Conservation (phyloP, 2,888 invertebrate genomes). For the Digitonthophagus gazella region DNA sequence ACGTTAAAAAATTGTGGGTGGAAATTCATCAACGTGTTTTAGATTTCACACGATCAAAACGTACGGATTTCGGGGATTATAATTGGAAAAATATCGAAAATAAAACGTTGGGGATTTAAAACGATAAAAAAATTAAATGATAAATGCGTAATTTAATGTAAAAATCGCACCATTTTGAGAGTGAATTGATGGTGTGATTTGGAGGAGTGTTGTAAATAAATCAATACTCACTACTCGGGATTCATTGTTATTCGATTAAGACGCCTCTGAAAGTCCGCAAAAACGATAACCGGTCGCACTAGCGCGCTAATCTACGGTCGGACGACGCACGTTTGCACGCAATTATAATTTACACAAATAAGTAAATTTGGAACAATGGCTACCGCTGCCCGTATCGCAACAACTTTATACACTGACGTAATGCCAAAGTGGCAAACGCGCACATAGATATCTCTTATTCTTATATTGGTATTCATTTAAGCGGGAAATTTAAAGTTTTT, state of each 20-base stretch:
- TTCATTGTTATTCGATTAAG: conserved; percentile 56
- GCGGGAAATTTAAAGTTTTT: conserved; percentile 39
- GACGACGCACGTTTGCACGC: conserved; percentile 31
- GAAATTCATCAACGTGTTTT: conserved; percentile 26
- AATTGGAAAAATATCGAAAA: background rate
- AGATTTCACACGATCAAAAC: background rate
- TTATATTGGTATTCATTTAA: conserved; percentile 19
- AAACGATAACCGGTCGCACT: conserved; percentile 19
- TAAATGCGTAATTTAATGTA: conserved; percentile 43
- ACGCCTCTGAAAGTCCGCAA: conserved; percentile 20
- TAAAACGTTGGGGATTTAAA: conserved; percentile 5
- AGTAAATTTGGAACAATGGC: conserved; percentile 49
- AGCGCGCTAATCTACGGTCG: conserved; percentile 21
- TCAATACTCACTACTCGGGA: conserved; percentile 79
- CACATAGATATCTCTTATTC: conserved; percentile 31
- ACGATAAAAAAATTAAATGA: background rate
- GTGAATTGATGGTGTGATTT: conserved; percentile 22
- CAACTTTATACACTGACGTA: conserved; percentile 43
- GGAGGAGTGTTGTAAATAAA: conserved; percentile 42
- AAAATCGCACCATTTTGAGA: conserved; percentile 41
- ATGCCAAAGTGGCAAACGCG: conserved; percentile 46
- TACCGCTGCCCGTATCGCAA: conserved; percentile 41
- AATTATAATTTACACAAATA: conserved; percentile 44
- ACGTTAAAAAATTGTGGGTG: conserved; percentile 38
- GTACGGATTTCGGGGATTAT: background rate